A percentile compares a stretch with the other conserved stretches of the same genome.
Evolutionary conservation across 2,113 vertebrate species (phyloP).

Genomic region (Gallinago paraguaiae): DNA sequence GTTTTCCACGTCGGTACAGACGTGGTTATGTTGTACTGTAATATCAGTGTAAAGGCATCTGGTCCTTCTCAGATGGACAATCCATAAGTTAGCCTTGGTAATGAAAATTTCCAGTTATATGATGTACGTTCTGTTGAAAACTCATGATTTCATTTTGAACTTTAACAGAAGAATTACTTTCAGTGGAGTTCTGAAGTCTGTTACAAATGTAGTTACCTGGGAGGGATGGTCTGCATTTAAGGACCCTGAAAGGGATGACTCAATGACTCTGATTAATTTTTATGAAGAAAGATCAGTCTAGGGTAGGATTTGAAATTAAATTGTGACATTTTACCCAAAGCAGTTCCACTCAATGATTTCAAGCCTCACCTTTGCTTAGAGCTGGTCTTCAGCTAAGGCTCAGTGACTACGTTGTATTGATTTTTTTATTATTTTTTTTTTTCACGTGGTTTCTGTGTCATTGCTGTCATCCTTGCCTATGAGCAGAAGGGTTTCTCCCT

Average conservation of each 20-base stretch:
- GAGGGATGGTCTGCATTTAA: neutral
- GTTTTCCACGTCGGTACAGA: neutral
- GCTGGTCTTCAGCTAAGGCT: neutral
- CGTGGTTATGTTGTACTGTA: neutral
- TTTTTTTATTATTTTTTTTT: constrained; percentile 50
- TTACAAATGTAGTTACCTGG: neutral
- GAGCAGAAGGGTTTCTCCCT: neutral
- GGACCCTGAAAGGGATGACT: neutral
- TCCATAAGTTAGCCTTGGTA: neutral
- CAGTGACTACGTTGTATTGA: constrained; percentile 1
- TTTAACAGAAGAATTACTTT: neutral
- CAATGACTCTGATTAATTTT: neutral
- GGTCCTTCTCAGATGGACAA: neutral
- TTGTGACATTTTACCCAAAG: constrained; percentile 18
- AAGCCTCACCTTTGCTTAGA: constrained; percentile 17
- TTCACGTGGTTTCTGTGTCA: neutral
- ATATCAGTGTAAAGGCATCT: neutral
- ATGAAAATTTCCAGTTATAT: neutral
- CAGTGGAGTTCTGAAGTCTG: neutral
- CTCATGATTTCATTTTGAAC: neutral
- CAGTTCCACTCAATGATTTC: constrained; percentile 8
- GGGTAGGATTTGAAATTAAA: constrained; percentile 9
- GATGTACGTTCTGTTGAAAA: neutral
- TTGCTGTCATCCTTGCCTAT: neutral
- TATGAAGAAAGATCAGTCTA: neutral